Percentiles rank a stretch among this genome's conserved stretches.
phyloP scores from a whole-genome alignment of 2,797 vertebrate genomes.

The Thunnus albacares region DNA sequence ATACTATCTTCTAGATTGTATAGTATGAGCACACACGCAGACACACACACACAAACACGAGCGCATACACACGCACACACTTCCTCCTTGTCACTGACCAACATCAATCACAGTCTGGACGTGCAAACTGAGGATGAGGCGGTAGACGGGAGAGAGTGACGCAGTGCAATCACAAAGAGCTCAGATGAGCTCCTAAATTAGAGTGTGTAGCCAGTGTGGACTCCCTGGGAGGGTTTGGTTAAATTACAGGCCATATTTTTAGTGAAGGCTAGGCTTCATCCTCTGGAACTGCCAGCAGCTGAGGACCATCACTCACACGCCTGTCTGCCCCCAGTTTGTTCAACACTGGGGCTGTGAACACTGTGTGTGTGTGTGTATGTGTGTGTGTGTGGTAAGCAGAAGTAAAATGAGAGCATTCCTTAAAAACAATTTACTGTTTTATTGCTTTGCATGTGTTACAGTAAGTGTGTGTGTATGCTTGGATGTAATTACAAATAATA shows the following conservation, averaged over 20 bases:
- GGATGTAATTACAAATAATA: slow-evolving; percentile 9
- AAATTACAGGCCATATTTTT: slow-evolving; percentile 83
- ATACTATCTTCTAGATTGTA: slow-evolving; percentile 32
- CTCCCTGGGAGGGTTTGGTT: slow-evolving; percentile 72
- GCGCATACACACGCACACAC: slow-evolving; percentile 18
- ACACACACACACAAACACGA: slow-evolving; percentile 5
- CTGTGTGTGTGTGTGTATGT: slow-evolving; percentile 14
- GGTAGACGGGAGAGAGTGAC: slow-evolving; percentile 47
- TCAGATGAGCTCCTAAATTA: slow-evolving; percentile 78
- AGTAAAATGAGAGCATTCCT: slow-evolving; percentile 19
- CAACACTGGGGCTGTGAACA: slow-evolving; percentile 38
- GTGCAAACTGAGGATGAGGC: slow-evolving; percentile 35
- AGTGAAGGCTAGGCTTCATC: slow-evolving; percentile 71
- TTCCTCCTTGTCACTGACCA: slow-evolving; percentile 32
- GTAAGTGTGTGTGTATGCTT: neutral
- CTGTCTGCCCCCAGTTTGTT: slow-evolving; percentile 53
- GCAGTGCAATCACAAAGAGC: slow-evolving; percentile 64
- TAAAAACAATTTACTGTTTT: neutral
- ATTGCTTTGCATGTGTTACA: slow-evolving; percentile 7
- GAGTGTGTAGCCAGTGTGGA: slow-evolving; percentile 38
- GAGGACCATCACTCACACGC: slow-evolving; percentile 75
- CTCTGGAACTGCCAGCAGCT: slow-evolving; percentile 69
- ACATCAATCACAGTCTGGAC: slow-evolving; percentile 60
- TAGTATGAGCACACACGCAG: slow-evolving; percentile 3
- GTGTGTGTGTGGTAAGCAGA: slow-evolving; percentile 1